Conservation (phyloP, 2,113 vertebrate genomes). For the Amblyornis subalaris region DNA sequence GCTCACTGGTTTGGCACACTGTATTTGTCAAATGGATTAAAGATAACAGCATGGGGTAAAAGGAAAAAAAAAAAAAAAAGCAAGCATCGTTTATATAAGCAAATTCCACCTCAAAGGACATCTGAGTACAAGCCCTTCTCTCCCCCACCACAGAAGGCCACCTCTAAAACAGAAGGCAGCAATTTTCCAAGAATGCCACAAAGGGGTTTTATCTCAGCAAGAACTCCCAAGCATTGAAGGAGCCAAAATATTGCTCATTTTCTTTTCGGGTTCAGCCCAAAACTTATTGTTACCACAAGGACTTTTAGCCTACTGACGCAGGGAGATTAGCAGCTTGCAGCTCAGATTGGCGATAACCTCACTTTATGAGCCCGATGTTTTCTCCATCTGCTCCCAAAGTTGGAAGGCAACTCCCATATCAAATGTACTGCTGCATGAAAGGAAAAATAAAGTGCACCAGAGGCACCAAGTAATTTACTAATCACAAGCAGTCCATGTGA, state of each 20-base stretch:
- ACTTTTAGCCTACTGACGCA: background rate
- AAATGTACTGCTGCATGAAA: background rate
- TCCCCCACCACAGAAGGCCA: background rate
- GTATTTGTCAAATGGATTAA: background rate
- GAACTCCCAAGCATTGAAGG: background rate
- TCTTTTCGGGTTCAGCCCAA: background rate
- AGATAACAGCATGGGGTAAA: slow-evolving; percentile 8
- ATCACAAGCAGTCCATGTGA: background rate
- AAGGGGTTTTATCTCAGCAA: slow-evolving; percentile 15
- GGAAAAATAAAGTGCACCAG: background rate
- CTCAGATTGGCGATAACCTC: background rate
- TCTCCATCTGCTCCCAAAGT: background rate
- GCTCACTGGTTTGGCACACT: background rate
- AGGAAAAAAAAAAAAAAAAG: background rate
- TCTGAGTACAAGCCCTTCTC: background rate
- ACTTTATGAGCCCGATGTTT: background rate
- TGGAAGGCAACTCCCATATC: background rate
- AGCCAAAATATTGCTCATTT: slow-evolving; percentile 28
- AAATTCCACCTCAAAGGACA: slow-evolving; percentile 16
- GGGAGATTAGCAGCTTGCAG: background rate
- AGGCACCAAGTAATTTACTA: slow-evolving; percentile 2
- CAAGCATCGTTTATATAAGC: background rate
- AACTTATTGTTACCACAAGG: background rate
- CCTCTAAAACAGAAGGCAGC: background rate
- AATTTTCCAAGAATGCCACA: background rate